Conservation (phyloP, 2,797 vertebrate species). For the Cynodonichthys magdalenae region DNA sequence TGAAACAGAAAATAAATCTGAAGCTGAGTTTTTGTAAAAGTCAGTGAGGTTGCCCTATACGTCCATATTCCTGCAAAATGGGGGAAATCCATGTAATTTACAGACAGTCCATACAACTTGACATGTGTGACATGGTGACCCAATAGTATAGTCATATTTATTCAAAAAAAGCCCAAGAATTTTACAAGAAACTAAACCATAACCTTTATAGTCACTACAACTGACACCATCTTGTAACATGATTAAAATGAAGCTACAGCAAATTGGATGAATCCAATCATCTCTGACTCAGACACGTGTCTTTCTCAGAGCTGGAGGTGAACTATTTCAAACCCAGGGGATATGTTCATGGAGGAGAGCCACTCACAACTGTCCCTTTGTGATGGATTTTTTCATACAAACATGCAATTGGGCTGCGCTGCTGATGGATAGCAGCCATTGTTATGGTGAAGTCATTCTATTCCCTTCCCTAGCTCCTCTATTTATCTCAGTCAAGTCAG, state of each 20-base stretch:
- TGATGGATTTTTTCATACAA: conserved; percentile 75
- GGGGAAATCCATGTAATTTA: too few species aligned
- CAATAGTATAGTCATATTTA: conserved; percentile 7
- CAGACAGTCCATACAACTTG: too few species aligned
- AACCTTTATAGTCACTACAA: conserved; percentile 31
- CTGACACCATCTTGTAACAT: conserved; percentile 26
- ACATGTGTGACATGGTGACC: neutral
- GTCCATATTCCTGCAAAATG: too few species aligned
- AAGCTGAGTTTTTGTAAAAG: too few species aligned
- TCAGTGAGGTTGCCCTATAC: too few species aligned
- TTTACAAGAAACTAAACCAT: conserved; percentile 55
- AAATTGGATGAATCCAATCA: conserved; percentile 15
- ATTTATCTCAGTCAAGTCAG: conserved; percentile 74
- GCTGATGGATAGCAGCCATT: conserved; percentile 71
- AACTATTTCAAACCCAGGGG: conserved; percentile 46
- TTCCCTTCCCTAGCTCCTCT: conserved; percentile 37
- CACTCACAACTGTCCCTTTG: conserved; percentile 21
- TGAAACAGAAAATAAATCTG: too few species aligned
- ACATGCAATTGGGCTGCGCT: conserved; percentile 57
- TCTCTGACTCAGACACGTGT: conserved; percentile 49
- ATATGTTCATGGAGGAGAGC: conserved; percentile 35
- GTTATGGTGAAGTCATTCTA: conserved; percentile 67
- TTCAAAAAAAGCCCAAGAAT: conserved; percentile 28
- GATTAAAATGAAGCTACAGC: conserved; percentile 19
- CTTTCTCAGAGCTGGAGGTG: conserved; percentile 16